phyloP scores from a whole-genome alignment of 1,140 invertebrate species.

The Aphelenchoides besseyi region DNA sequence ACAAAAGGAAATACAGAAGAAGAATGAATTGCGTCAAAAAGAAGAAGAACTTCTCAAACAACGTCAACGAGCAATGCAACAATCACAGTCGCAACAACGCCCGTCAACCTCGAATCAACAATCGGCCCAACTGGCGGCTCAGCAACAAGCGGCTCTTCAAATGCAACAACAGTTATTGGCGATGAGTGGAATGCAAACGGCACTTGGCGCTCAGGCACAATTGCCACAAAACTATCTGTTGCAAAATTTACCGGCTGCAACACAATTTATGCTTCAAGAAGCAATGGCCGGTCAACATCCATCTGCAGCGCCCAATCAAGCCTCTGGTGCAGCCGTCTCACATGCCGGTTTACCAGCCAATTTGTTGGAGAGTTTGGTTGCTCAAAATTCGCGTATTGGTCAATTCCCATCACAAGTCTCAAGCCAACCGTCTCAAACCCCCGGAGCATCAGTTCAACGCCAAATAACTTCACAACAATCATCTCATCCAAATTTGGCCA shows the following conservation, averaged over 20 bases:
- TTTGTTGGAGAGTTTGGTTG: background rate
- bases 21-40: background rate
- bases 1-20: constrained; percentile 1
- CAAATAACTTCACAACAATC: constrained; percentile 14
- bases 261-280: constrained; percentile 5
- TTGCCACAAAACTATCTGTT: background rate
- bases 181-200: background rate
- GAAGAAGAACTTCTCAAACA: background rate
- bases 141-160: background rate
- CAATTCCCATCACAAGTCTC: background rate
- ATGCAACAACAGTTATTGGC: background rate
- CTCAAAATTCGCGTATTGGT: background rate
- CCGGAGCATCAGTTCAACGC: background rate
- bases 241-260: background rate
- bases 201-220: background rate
- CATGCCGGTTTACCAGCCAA: background rate
- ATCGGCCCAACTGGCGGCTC: background rate
- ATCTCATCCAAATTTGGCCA: background rate
- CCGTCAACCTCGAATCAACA: background rate
- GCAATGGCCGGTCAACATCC: background rate
- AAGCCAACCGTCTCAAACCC: background rate
- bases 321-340: background rate
- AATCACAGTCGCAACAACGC: background rate
- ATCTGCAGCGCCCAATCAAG: background rate
- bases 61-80: background rate